phyloP scores from a whole-genome alignment of 2,888 invertebrate genomes.

The Pimpla rufipes region DNA sequence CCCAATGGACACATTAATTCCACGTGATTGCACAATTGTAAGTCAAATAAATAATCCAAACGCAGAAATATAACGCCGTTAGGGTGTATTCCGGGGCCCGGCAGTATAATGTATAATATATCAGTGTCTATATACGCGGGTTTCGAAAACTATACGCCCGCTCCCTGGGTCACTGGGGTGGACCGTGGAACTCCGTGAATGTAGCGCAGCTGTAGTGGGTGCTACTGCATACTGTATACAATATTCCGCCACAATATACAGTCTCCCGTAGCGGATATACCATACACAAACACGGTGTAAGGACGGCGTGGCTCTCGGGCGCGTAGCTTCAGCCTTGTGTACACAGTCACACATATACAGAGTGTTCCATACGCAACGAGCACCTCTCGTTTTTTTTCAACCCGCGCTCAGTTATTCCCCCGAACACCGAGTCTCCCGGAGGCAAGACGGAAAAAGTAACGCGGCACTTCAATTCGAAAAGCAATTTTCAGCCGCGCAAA shows the following conservation, averaged over 20 bases:
- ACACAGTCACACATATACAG: not conserved
- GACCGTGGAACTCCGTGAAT: not conserved
- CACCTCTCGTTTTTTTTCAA: too few relatives aligned
- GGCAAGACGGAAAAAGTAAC: too few relatives aligned
- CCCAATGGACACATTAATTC: conserved; percentile 48
- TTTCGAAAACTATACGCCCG: conserved; percentile 41
- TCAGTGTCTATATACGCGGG: conserved; percentile 12
- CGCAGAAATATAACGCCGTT: conserved; percentile 46
- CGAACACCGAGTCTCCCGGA: too few relatives aligned
- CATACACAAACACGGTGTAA: not conserved
- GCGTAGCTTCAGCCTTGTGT: not conserved
- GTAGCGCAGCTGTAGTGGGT: not conserved
- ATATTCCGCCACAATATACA: conserved; percentile 16
- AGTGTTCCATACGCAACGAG: too few relatives aligned
- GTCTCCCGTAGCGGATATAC: not conserved
- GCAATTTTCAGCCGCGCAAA: too few relatives aligned
- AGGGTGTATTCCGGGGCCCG: conserved; percentile 24
- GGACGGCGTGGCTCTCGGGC: not conserved
- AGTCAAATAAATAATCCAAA: conserved; percentile 58
- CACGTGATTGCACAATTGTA: conserved; percentile 53
- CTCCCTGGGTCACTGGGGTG: conserved; percentile 35
- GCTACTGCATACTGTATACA: conserved; percentile 15
- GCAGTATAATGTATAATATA: conserved; percentile 49
- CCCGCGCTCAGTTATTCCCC: too few relatives aligned
- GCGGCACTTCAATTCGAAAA: too few relatives aligned